Conservation (phyloP, 2,888 invertebrate species). For the Mactromeris polynyma region DNA sequence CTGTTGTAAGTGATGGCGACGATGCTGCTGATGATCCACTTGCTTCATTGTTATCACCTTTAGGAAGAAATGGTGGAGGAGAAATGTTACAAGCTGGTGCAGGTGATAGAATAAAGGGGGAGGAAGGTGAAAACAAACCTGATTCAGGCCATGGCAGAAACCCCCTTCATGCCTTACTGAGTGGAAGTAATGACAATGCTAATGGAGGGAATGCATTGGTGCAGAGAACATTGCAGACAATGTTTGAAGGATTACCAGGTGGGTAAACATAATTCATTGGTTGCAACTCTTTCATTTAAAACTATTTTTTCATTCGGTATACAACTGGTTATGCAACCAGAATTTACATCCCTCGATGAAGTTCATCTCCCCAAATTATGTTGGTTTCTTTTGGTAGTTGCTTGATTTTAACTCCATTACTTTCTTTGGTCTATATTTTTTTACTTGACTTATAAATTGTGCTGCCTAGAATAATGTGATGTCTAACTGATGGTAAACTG, state of each 20-base stretch:
- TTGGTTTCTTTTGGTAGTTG: too few species aligned
- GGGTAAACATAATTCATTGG: not conserved
- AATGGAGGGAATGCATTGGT: not conserved
- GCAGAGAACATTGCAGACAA: not conserved
- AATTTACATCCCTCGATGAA: too few species aligned
- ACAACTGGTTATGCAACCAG: too few species aligned
- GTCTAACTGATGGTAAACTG: too few species aligned
- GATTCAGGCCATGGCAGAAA: not conserved
- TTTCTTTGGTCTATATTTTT: too few species aligned
- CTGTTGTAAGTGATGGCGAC: not conserved
- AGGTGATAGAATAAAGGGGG: slow-evolving; percentile 6
- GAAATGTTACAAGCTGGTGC: not conserved
- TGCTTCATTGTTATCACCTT: not conserved
- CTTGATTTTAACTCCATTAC: too few species aligned
- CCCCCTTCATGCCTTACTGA: not conserved
- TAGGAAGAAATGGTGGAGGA: not conserved
- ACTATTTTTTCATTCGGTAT: too few species aligned
- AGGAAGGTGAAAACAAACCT: not conserved
- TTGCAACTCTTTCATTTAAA: too few species aligned
- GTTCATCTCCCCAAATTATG: too few species aligned
- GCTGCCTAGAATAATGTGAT: too few species aligned
- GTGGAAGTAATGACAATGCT: not conserved
- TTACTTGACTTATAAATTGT: too few species aligned
- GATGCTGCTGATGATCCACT: not conserved
- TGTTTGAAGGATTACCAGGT: not conserved